phyloP scores from a whole-genome alignment of 1,140 invertebrate species.

The Probaryconus sp. region DNA sequence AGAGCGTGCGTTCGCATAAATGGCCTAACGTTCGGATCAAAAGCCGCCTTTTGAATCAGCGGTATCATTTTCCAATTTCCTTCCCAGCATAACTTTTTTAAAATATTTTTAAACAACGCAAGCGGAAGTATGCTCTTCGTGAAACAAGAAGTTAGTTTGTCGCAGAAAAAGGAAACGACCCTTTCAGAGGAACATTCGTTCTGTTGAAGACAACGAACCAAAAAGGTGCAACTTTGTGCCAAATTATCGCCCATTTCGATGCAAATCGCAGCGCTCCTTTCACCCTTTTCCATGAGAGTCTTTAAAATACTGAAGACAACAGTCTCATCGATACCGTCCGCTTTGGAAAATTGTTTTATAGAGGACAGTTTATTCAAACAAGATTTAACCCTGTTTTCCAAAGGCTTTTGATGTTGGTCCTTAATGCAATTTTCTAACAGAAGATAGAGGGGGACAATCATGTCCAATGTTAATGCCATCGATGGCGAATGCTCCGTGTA shows the following conservation, averaged over 20 bases:
- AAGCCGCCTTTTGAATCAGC: constrained; percentile 80
- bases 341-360: constrained; percentile 81
- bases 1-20: constrained; percentile 83
- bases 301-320: constrained; percentile 78
- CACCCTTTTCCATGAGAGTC: constrained; percentile 82
- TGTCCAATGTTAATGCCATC: constrained; percentile 82
- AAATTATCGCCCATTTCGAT: constrained; percentile 84
- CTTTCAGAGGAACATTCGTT: constrained; percentile 67
- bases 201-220: constrained; percentile 81
- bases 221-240: constrained; percentile 82
- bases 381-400: constrained; percentile 81
- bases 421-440: constrained; percentile 83
- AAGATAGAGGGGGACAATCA: constrained; percentile 82
- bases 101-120: constrained; percentile 81
- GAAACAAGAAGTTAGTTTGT: constrained; percentile 80
- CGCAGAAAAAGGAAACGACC: constrained; percentile 77
- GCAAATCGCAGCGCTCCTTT: constrained; percentile 81
- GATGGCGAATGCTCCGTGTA: constrained; percentile 82
- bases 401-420: constrained; percentile 82
- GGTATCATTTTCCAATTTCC: constrained; percentile 80
- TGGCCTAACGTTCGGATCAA: constrained; percentile 80
- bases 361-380: constrained; percentile 81
- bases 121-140: constrained; percentile 81
- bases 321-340: constrained; percentile 79
- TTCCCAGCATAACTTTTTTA: constrained; percentile 82